Base-by-base conservation (phyloP, 1,140 invertebrate genomes). In the Lasioglossum albipes region DNA sequence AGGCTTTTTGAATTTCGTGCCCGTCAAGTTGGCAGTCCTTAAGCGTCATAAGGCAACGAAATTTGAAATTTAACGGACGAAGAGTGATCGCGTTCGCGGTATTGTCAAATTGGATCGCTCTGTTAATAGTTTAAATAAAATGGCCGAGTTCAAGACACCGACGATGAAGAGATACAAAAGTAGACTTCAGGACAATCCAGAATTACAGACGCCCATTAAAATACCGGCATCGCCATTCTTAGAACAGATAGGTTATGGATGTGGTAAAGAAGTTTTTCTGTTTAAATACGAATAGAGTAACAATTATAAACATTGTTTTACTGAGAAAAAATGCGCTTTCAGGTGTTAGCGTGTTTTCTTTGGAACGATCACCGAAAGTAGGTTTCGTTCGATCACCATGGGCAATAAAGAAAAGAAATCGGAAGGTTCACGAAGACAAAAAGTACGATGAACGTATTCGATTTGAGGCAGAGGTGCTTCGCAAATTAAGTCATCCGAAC, bases 331-430 rank as follows among this genome's bases (percentile, higher is more conserved):
- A 45, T 69, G 71, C 79, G 3, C 70, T 78, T 77, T 87, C 87
- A 96, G 97, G 97, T 75, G 95, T 97, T 36, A 95, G 94, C 81
- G 96, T 98, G 7, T 97, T 96, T 91, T 95, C 96, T 79, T 89
- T 97, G 81, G 94, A 97, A 77, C 93, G 97, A 84, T 96, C 96
- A 0, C 96, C 96, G 2, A 93, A 93, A 86, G 93, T 94, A 9
- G 95, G 95, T 52, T 94, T 95, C 84, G 91, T 94, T 3, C 91
- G 94, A 62, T 97, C 97, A 3, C 97, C 97, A 2, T 98, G 97
- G 97, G 97, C 97, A 7, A 93, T 97, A 2, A 98, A 98, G 88
- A 96, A 96, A 92, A 83, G 96, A 2, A 95, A 94, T 79, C 89
- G 94, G 71, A 92, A 92, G 65, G 61, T 89, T 45, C 73, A 81